Percentiles rank a stretch among this genome's conserved stretches.
phyloP scores from a whole-genome alignment of 1,140 invertebrate species.

The Grapholita molesta region DNA sequence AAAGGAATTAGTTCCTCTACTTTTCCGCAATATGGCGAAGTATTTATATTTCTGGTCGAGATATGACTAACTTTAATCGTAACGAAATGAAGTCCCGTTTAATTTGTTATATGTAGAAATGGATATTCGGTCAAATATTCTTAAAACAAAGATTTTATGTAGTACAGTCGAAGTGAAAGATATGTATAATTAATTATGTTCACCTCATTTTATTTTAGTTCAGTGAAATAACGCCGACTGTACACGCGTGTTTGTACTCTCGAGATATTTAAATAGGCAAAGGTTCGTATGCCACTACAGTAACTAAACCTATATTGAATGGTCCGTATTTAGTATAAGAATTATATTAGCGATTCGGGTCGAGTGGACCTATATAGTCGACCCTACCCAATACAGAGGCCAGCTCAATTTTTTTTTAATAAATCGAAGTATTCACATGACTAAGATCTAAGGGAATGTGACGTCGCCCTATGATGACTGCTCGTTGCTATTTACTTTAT shows the following conservation, averaged over 20 bases:
- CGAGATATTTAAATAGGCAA: slow-evolving; percentile 46
- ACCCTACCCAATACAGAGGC: not conserved
- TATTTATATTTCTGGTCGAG: too few species aligned
- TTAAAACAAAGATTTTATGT: not conserved
- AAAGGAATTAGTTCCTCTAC: too few species aligned
- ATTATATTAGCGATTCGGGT: slow-evolving; percentile 34
- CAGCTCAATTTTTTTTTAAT: slow-evolving; percentile 5
- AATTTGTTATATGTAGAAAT: not conserved
- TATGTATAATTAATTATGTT: not conserved
- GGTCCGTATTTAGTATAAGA: slow-evolving; percentile 56
- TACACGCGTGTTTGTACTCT: slow-evolving; percentile 59
- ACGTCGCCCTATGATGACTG: not conserved
- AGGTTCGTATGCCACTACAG: slow-evolving; percentile 41
- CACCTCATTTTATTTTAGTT: not conserved
- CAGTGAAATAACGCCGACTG: not conserved
- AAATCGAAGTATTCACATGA: slow-evolving; percentile 12
- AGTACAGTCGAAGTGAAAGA: not conserved
- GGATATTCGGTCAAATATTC: not conserved
- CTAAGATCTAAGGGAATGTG: not conserved
- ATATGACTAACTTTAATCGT: too few species aligned
- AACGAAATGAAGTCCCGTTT: too few species aligned
- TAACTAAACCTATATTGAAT: slow-evolving; percentile 57
- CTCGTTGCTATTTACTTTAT: slow-evolving; percentile 11
- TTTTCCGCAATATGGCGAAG: too few species aligned
- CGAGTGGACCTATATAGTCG: not conserved